Evolutionary conservation across 2,797 vertebrate genomes (phyloP).

Genomic region (Hypotaenidia okinawae): DNA sequence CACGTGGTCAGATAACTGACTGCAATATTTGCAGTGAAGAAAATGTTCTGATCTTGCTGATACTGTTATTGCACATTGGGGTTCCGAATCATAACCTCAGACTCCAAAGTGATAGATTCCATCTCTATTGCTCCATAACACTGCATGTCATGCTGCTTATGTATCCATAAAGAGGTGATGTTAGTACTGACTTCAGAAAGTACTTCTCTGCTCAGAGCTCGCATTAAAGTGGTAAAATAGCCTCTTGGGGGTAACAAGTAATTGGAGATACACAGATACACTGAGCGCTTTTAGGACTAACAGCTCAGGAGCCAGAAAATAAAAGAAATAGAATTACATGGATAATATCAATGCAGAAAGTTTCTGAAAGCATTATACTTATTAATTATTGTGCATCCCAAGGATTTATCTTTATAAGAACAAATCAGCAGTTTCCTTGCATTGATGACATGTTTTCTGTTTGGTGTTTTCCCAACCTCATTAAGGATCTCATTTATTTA

Average conservation of each 20-base stretch:
- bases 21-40: neutral
- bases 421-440: neutral
- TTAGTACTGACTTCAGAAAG: neutral
- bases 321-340: neutral
- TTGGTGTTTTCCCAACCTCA: neutral
- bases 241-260: neutral
- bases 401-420: neutral
- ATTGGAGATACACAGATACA: neutral
- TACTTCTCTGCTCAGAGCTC: neutral
- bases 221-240: neutral
- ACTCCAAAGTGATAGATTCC: neutral
- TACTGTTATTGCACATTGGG: neutral
- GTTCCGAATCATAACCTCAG: neutral
- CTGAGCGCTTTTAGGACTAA: neutral
- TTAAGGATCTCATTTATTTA: neutral
- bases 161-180: neutral
- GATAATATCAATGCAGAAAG: neutral
- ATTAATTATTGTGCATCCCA: neutral
- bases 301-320: neutral
- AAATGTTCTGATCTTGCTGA: neutral
- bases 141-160: neutral
- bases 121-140: neutral
- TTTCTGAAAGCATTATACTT: neutral
- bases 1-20: neutral
- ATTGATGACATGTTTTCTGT: neutral